phyloP scores from a whole-genome alignment of 2,797 vertebrate genomes.

The Enteromius radiatus region DNA sequence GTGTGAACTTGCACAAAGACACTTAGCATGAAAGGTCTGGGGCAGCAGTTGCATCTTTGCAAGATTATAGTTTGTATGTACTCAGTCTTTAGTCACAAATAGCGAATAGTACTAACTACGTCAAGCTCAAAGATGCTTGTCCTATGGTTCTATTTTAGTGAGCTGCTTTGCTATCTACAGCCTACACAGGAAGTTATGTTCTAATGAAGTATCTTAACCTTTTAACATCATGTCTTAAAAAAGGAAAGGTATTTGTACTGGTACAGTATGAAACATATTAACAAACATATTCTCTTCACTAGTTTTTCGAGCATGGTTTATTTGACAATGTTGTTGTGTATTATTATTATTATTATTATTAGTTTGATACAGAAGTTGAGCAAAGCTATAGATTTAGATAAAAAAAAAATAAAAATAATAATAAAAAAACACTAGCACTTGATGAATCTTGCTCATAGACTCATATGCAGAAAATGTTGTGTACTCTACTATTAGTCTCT shows the following conservation, averaged over 20 bases:
- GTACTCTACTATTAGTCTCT: background rate
- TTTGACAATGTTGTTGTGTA: background rate
- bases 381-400: constrained; percentile 11
- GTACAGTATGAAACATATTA: background rate
- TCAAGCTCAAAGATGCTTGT: constrained; percentile 65
- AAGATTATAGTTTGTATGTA: constrained; percentile 68
- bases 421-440: constrained; percentile 3
- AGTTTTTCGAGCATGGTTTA: background rate
- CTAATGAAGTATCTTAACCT: background rate
- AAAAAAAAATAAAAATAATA: too few species aligned
- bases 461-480: background rate
- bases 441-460: constrained; percentile 12
- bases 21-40: constrained; percentile 52
- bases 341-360: too few species aligned
- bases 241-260: background rate
- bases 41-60: constrained; percentile 42
- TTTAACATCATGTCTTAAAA: too few species aligned
- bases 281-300: background rate
- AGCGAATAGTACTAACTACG: constrained; percentile 55
- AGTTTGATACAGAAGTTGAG: constrained; percentile 1
- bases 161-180: background rate
- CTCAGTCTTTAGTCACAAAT: constrained; percentile 68
- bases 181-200: background rate
- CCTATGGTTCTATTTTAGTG: background rate
- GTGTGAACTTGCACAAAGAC: constrained; percentile 55